phyloP scores from a whole-genome alignment of 2,888 invertebrate species.

The Microplitis deprimator region DNA sequence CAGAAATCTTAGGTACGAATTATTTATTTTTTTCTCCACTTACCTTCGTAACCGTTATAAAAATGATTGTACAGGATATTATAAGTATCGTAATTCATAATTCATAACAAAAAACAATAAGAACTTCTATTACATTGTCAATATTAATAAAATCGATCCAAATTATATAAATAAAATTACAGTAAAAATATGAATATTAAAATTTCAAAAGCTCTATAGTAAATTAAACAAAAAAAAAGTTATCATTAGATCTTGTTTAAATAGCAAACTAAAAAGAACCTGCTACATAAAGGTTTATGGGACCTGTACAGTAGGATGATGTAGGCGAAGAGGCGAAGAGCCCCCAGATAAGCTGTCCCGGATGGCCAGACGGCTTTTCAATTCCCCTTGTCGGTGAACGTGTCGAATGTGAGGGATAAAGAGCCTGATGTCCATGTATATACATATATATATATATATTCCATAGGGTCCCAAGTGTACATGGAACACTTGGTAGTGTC shows the following conservation, averaged over 20 bases:
- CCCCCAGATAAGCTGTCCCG: conserved; percentile 64
- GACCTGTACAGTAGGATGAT: conserved; percentile 1
- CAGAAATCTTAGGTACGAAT: no score
- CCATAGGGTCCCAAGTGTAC: conserved; percentile 37
- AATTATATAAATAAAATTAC: no score
- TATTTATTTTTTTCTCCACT: no score
- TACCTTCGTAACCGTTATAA: no score
- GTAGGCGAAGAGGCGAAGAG: conserved; percentile 43
- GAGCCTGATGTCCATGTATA: conserved; percentile 31
- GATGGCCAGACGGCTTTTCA: conserved; percentile 70
- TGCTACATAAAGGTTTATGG: conserved; percentile 27
- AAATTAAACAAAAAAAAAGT: not conserved
- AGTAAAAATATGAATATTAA: not conserved
- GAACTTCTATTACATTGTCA: no score
- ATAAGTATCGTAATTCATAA: no score
- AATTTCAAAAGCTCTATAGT: not conserved
- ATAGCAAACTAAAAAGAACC: conserved; percentile 27
- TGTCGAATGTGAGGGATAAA: conserved; percentile 60
- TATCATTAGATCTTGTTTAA: conserved; percentile 3
- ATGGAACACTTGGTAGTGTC: conserved; percentile 11
- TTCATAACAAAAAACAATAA: no score
- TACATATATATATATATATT: conserved; percentile 28
- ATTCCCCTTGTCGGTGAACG: conserved; percentile 69
- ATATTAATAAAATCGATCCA: no score
- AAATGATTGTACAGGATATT: no score